Evolutionary conservation across 1,140 invertebrate species (phyloP).

Genomic region (Andricus grossulariae): DNA sequence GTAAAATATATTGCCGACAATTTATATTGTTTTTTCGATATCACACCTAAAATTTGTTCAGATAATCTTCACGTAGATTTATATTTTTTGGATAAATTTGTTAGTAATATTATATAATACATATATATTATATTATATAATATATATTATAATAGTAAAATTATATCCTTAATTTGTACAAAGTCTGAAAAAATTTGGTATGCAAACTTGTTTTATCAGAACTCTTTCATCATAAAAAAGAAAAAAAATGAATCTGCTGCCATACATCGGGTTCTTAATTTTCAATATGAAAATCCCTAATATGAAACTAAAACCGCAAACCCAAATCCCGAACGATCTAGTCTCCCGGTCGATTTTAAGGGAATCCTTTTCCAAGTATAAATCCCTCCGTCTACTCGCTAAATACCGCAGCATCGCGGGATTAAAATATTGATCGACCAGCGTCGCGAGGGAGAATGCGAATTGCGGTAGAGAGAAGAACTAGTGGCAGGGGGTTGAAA

Average conservation of each 20-base stretch:
- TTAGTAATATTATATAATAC: too few species aligned
- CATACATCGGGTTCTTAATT: neutral
- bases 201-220: too few species aligned
- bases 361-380: constrained; percentile 58
- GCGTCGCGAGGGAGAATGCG: constrained; percentile 65
- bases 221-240: neutral
- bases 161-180: too few species aligned
- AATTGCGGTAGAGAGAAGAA: constrained; percentile 69
- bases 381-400: constrained; percentile 61
- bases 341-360: constrained; percentile 59
- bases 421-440: constrained; percentile 76
- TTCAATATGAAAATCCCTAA: neutral
- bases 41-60: too few species aligned
- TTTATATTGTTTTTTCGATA: too few species aligned
- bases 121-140: too few species aligned
- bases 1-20: too few species aligned
- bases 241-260: neutral
- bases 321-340: constrained; percentile 54
- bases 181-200: too few species aligned
- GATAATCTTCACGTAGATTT: too few species aligned
- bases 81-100: too few species aligned
- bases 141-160: too few species aligned
- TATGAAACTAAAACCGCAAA: neutral
- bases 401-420: constrained; percentile 75
- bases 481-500: constrained; percentile 49